These are phyloP conservation scores for Allobates femoralis DNA, from an alignment of 2,797 vertebrate species.

Conservation along the genomic window DNA sequence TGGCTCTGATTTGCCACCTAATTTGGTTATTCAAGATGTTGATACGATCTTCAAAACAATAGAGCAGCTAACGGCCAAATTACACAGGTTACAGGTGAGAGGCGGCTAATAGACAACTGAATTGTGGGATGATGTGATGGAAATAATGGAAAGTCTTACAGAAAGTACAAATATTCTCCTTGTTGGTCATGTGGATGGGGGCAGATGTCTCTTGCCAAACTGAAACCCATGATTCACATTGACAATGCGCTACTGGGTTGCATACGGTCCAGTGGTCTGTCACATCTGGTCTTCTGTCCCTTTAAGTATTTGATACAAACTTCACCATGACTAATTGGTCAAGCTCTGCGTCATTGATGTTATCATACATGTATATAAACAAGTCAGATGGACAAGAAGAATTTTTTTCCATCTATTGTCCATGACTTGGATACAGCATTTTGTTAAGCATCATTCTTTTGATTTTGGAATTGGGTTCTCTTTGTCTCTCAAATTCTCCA, in stretches of 20 bases:
- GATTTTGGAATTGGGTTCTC: no score
- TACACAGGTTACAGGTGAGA: constrained; percentile 73
- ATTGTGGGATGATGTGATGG: no score
- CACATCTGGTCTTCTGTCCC: not conserved
- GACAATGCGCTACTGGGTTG: not conserved
- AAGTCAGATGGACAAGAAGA: not conserved
- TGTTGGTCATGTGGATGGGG: no score
- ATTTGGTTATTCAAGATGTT: constrained; percentile 64
- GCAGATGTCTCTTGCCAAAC: no score
- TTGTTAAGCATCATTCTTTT: not conserved
- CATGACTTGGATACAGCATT: not conserved
- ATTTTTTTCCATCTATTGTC: no score
- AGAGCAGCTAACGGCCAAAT: constrained; percentile 72
- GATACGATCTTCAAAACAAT: constrained; percentile 73
- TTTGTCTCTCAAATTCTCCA: no score
- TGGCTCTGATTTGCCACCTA: not conserved
- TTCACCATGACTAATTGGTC: not conserved
- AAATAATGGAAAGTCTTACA: no score
- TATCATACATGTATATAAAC: not conserved
- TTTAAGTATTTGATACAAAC: not conserved
- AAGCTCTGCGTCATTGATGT: not conserved
- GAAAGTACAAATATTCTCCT: no score
- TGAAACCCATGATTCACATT: not conserved
- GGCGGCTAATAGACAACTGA: not conserved
- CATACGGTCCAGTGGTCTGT: not conserved